Conservation (phyloP, 1,140 invertebrate species). For the Euglossa dilemma region DNA sequence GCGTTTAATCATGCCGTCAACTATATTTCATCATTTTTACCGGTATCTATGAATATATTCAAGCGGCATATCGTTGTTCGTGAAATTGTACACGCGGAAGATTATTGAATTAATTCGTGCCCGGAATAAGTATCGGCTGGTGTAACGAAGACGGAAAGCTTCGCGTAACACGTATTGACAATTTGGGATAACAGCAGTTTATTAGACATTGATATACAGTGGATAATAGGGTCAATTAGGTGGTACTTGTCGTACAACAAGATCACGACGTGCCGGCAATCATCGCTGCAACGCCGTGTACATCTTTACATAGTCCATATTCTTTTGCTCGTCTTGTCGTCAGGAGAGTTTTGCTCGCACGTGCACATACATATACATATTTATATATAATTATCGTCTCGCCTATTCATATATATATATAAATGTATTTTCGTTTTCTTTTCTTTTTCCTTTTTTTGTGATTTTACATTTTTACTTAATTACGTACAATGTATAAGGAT, state of each 20-base stretch:
- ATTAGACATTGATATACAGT: slow-evolving; percentile 83
- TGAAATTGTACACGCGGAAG: neutral
- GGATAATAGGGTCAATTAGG: slow-evolving; percentile 74
- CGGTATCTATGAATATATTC: neutral
- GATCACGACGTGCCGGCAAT: slow-evolving; percentile 67
- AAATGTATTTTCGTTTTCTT: slow-evolving; percentile 56
- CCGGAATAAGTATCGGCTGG: neutral
- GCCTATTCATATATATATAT: slow-evolving; percentile 52
- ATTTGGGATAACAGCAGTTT: slow-evolving; percentile 78
- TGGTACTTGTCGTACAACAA: slow-evolving; percentile 69
- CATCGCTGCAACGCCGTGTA: slow-evolving; percentile 33
- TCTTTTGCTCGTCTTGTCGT: slow-evolving; percentile 13
- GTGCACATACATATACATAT: slow-evolving; percentile 53
- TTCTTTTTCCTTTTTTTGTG: neutral
- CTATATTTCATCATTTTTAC: neutral
- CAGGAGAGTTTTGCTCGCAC: slow-evolving; percentile 51
- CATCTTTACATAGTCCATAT: slow-evolving; percentile 41
- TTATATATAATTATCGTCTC: slow-evolving; percentile 48
- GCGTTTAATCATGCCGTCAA: neutral
- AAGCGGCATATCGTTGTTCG: neutral
- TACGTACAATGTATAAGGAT: slow-evolving; percentile 61
- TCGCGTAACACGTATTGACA: slow-evolving; percentile 26
- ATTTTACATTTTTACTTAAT: slow-evolving; percentile 22
- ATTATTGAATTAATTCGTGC: too few species aligned
- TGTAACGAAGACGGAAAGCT: neutral